These are phyloP conservation scores for Teleiodes luculella DNA, from an alignment of 2,888 invertebrate genomes.

Conservation along the genomic window DNA sequence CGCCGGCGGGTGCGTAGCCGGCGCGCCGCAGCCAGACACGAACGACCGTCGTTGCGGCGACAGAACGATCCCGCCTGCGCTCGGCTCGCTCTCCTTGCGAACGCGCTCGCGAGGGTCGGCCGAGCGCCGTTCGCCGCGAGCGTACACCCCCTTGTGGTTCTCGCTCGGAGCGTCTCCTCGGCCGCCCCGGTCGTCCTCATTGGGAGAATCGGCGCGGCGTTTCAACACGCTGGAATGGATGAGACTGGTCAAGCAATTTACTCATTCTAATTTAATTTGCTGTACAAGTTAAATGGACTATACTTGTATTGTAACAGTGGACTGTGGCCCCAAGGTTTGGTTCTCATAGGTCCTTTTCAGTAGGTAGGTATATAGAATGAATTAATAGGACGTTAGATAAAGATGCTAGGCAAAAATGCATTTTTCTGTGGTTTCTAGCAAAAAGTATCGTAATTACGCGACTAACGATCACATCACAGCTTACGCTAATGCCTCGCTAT, in stretches of 20 bases:
- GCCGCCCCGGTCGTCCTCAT: conserved; percentile 78
- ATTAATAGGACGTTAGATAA: too few relatives aligned
- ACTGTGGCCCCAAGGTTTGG: too few relatives aligned
- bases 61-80: conserved; percentile 83
- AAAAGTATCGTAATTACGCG: too few relatives aligned
- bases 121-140: conserved; percentile 69
- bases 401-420: too few relatives aligned
- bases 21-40: conserved; percentile 91
- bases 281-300: too few relatives aligned
- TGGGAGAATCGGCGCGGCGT: conserved; percentile 78
- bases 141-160: conserved; percentile 72
- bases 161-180: conserved; percentile 72
- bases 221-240: conserved; percentile 60
- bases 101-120: conserved; percentile 86
- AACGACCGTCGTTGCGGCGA: conserved; percentile 92
- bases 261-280: too few relatives aligned
- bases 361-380: too few relatives aligned
- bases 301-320: too few relatives aligned
- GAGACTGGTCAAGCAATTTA: background rate
- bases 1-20: conserved; percentile 51
- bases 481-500: too few relatives aligned
- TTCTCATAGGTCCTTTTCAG: too few relatives aligned
- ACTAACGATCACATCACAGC: too few relatives aligned
- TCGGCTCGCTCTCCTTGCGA: conserved; percentile 86
- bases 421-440: too few relatives aligned